phyloP scores from a whole-genome alignment of 2,113 vertebrate species.

The Oncorhynchus gorbuscha region DNA sequence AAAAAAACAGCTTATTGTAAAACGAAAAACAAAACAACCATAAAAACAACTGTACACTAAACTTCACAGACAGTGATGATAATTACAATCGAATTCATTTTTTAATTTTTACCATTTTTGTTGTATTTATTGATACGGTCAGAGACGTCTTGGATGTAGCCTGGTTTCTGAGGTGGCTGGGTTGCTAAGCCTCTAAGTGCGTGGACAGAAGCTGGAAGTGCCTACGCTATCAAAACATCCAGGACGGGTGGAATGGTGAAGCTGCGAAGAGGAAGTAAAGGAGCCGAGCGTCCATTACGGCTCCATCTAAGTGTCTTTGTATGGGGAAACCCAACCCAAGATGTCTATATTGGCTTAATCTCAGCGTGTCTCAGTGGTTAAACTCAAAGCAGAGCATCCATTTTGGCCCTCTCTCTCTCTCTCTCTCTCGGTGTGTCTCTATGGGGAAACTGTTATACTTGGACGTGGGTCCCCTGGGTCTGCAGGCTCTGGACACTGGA shows the following conservation, averaged over 20 bases:
- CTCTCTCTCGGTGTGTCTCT: slow-evolving; percentile 43
- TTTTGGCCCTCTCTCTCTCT: slow-evolving; percentile 47
- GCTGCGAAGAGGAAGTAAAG: slow-evolving; percentile 53
- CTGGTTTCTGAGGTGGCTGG: slow-evolving; percentile 44
- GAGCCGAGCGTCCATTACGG: slow-evolving; percentile 61
- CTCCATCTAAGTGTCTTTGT: slow-evolving; percentile 54
- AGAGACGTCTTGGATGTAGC: slow-evolving; percentile 48
- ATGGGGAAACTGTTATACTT: slow-evolving; percentile 73
- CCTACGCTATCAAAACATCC: slow-evolving; percentile 31
- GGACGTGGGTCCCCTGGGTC: slow-evolving; percentile 76
- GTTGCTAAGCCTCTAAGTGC: slow-evolving; percentile 54
- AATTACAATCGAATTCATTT: slow-evolving; percentile 52
- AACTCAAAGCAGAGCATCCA: slow-evolving; percentile 55
- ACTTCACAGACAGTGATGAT: slow-evolving; percentile 65
- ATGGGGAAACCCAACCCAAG: slow-evolving; percentile 45
- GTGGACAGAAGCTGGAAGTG: slow-evolving; percentile 51
- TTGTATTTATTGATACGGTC: slow-evolving; percentile 49
- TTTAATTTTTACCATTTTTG: slow-evolving; percentile 18
- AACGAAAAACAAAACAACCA: slow-evolving; percentile 49
- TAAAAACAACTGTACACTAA: slow-evolving; percentile 63
- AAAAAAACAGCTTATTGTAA: slow-evolving; percentile 36
- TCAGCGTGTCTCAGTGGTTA: slow-evolving; percentile 33
- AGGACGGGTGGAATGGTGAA: slow-evolving; percentile 47
- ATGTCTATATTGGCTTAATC: slow-evolving; percentile 59
- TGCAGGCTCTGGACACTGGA: slow-evolving; percentile 75